phyloP scores from a whole-genome alignment of 2,888 invertebrate species.

The Eugnorisma glareosa region DNA sequence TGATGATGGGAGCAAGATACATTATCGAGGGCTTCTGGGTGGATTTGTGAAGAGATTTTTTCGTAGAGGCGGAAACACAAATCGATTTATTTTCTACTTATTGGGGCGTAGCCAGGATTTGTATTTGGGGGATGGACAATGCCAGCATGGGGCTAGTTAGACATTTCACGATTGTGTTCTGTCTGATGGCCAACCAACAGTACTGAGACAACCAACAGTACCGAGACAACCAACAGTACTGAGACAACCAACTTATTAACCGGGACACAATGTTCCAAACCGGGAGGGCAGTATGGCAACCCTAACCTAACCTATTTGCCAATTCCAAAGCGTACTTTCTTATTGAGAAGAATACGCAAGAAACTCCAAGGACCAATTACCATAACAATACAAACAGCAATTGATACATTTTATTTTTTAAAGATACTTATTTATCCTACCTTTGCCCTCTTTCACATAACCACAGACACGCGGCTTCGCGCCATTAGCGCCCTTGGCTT shows the following conservation, averaged over 20 bases:
- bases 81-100: not conserved
- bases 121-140: not conserved
- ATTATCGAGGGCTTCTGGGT: not conserved
- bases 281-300: not conserved
- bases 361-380: not conserved
- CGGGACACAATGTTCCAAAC: not conserved
- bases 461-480: slow-evolving; percentile 93
- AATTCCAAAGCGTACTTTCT: not conserved
- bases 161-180: not conserved
- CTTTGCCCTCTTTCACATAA: slow-evolving; percentile 95
- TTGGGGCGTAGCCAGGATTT: not conserved
- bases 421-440: too few relatives aligned
- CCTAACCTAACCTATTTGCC: not conserved
- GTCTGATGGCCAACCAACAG: not conserved
- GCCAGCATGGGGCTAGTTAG: too few relatives aligned
- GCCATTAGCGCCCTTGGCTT: slow-evolving; percentile 73
- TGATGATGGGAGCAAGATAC: not conserved
- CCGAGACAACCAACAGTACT: not conserved
- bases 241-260: too few relatives aligned
- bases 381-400: not conserved
- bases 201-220: not conserved
- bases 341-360: not conserved
- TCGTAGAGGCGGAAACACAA: not conserved
- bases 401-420: too few relatives aligned
- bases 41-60: too few relatives aligned